A percentile compares a stretch with the other conserved stretches of the same genome.
Evolutionary conservation across 2,888 invertebrate species (phyloP).

Genomic region (Dioctria linearis): DNA sequence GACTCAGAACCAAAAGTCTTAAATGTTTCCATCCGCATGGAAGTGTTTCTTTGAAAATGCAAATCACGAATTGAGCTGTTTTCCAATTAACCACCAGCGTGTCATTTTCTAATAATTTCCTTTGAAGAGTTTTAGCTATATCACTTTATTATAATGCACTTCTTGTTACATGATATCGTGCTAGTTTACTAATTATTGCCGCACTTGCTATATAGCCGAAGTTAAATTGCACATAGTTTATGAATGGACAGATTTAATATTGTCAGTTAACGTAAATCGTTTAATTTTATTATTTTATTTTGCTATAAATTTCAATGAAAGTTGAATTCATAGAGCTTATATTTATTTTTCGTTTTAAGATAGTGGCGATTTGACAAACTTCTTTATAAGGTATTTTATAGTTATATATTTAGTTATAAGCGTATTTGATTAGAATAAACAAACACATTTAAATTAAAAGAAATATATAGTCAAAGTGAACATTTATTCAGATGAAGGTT

Average conservation of each 20-base stretch:
- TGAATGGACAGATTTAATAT: neutral
- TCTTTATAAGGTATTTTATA: too few relatives aligned
- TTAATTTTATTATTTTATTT: neutral
- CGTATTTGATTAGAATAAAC: too few relatives aligned
- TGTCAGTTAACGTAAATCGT: neutral
- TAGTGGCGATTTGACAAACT: too few relatives aligned
- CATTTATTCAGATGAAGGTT: too few relatives aligned
- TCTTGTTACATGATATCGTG: neutral
- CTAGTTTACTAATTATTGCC: neutral
- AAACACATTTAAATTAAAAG: too few relatives aligned
- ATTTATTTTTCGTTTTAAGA: too few relatives aligned
- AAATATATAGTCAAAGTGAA: too few relatives aligned
- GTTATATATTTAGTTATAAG: too few relatives aligned
- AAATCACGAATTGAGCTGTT: slow-evolving; percentile 42
- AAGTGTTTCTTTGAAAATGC: slow-evolving; percentile 26
- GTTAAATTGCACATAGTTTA: neutral
- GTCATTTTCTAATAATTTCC: slow-evolving; percentile 3
- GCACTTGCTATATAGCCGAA: neutral
- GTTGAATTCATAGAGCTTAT: neutral
- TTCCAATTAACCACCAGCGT: neutral
- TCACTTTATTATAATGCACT: neutral
- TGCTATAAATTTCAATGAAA: slow-evolving; percentile 2
- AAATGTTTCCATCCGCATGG: neutral
- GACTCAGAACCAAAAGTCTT: slow-evolving; percentile 18
- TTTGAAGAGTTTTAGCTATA: neutral